phyloP scores from a whole-genome alignment of 2,113 vertebrate genomes.

The Microcebus murinus region DNA sequence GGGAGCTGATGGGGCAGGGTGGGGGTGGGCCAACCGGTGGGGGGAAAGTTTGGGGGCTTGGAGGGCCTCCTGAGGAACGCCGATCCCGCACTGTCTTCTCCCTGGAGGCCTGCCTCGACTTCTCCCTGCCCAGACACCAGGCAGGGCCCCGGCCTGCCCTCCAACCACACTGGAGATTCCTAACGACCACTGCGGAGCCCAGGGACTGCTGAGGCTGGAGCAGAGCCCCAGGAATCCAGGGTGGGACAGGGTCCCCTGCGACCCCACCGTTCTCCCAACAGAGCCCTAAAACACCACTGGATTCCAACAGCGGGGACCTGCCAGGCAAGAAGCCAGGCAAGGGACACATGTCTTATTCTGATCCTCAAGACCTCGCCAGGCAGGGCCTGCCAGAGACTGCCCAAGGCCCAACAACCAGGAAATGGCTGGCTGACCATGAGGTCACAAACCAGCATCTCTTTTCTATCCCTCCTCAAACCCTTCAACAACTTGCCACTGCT shows the following conservation, averaged over 20 bases:
- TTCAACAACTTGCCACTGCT: not conserved
- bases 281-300: not conserved
- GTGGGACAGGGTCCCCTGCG: not conserved
- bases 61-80: not conserved
- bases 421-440: not conserved
- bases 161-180: slow-evolving; percentile 52
- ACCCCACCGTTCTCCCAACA: not conserved
- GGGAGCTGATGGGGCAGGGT: slow-evolving; percentile 42
- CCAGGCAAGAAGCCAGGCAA: not conserved
- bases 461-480: not conserved
- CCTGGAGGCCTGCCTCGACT: not conserved
- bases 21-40: not conserved
- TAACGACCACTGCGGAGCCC: slow-evolving; percentile 60
- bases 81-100: not conserved
- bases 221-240: not conserved
- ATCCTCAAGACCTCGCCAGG: not conserved
- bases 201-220: not conserved
- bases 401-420: not conserved
- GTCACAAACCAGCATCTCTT: not conserved
- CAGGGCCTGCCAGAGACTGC: not conserved
- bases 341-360: not conserved
- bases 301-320: not conserved
- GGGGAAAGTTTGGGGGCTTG: not conserved
- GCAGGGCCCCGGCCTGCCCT: not conserved
- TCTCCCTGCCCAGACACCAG: not conserved